Conservation (phyloP, 2,888 invertebrate genomes). For the Pycnomerus fuliginosus region DNA sequence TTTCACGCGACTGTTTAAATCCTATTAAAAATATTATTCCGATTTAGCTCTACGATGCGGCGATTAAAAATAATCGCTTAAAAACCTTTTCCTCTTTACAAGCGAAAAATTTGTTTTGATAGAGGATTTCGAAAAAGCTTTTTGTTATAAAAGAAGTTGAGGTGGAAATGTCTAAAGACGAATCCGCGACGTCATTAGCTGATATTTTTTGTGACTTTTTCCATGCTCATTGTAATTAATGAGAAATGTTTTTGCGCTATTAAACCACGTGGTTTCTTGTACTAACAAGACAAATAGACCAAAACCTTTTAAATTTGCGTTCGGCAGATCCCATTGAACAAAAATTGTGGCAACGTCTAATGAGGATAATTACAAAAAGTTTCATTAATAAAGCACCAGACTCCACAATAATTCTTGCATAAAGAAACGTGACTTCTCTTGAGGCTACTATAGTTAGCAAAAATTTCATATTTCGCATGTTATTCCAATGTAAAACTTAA, state of each 20-base stretch:
- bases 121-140: slow-evolving; percentile 18
- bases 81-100: slow-evolving; percentile 30
- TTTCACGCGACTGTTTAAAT: too few species aligned
- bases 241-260: slow-evolving; percentile 14
- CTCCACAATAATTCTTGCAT: not conserved
- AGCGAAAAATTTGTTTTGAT: slow-evolving; percentile 22
- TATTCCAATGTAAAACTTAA: too few species aligned
- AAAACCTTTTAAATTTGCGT: slow-evolving; percentile 6
- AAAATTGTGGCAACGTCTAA: slow-evolving; percentile 7
- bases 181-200: slow-evolving; percentile 18
- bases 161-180: slow-evolving; percentile 10
- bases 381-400: slow-evolving; percentile 1
- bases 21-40: slow-evolving; percentile 21
- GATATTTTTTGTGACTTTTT: slow-evolving; percentile 6
- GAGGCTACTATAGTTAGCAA: slow-evolving; percentile 1
- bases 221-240: slow-evolving; percentile 19
- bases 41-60: slow-evolving; percentile 23
- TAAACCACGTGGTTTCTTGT: slow-evolving; percentile 11
- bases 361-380: slow-evolving; percentile 12
- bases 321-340: not conserved
- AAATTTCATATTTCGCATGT: slow-evolving; percentile 4
- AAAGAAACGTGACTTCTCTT: slow-evolving; percentile 2
- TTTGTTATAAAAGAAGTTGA: slow-evolving; percentile 17
- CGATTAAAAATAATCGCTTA: slow-evolving; percentile 35
- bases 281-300: slow-evolving; percentile 16